phyloP scores from a whole-genome alignment of 53 echinoderm and acorn worm genomes.

The Pentamera pediparva region DNA sequence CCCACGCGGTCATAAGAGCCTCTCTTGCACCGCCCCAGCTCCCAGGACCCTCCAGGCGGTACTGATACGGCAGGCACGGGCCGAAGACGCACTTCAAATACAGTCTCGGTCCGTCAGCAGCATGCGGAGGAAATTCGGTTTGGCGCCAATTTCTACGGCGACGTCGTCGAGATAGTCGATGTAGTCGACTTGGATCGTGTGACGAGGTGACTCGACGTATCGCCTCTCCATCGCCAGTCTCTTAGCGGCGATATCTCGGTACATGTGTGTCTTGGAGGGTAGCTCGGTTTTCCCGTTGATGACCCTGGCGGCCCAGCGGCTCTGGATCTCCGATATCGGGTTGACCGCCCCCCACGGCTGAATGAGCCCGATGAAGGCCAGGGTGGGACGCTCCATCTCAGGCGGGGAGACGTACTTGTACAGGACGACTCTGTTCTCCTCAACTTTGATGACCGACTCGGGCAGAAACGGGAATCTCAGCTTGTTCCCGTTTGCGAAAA shows the following conservation, averaged over 20 bases:
- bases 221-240: slow-evolving; percentile 44
- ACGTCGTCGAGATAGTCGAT: slow-evolving; percentile 54
- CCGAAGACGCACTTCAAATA: slow-evolving; percentile 49
- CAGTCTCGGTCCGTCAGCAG: slow-evolving; percentile 35
- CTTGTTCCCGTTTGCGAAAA: slow-evolving; percentile 54
- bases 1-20: slow-evolving; percentile 53
- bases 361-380: slow-evolving; percentile 48
- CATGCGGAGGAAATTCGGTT: slow-evolving; percentile 40
- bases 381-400: slow-evolving; percentile 40
- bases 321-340: slow-evolving; percentile 48
- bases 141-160: slow-evolving; percentile 46
- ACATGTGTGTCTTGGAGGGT: slow-evolving; percentile 40
- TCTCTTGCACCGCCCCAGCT: slow-evolving; percentile 61
- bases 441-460: slow-evolving; percentile 36
- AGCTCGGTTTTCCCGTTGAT: slow-evolving; percentile 40
- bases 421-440: slow-evolving; percentile 42
- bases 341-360: slow-evolving; percentile 58
- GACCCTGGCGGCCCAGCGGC: slow-evolving; percentile 54
- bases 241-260: slow-evolving; percentile 15
- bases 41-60: too few relatives aligned
- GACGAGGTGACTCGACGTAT: slow-evolving; percentile 50
- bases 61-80: slow-evolving; percentile 50
- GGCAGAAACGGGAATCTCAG: slow-evolving; percentile 59
- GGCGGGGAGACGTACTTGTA: slow-evolving; percentile 58
- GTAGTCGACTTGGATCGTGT: slow-evolving; percentile 68